Evolutionary conservation across 2,113 vertebrate species (phyloP).

Genomic region (Odontophorus gujanensis): DNA sequence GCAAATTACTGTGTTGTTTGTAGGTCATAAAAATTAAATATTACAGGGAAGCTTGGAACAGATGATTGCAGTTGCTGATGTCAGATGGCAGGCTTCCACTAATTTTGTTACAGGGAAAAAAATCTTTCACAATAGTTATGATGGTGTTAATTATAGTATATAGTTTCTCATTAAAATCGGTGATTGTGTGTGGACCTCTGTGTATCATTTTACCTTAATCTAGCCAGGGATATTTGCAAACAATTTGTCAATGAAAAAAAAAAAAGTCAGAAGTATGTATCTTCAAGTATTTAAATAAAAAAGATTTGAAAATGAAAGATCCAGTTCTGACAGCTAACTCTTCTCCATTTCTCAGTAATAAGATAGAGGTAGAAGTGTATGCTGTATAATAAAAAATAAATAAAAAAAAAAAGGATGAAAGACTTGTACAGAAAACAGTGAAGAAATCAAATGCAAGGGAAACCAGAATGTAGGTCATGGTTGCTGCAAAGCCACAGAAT

Average conservation of each 20-base stretch:
- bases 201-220: too few relatives aligned
- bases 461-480: not conserved
- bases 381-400: not conserved
- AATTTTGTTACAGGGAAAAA: not conserved
- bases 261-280: not conserved
- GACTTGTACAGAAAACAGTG: not conserved
- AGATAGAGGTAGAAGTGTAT: rapidly evolving
- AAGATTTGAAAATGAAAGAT: not conserved
- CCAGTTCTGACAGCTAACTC: not conserved
- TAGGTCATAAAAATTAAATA: not conserved
- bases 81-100: not conserved
- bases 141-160: not conserved
- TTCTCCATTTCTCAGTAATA: not conserved
- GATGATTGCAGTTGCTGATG: not conserved
- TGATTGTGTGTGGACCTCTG: too few relatives aligned
- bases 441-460: not conserved
- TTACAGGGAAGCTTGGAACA: not conserved
- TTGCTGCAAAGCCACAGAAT: not conserved
- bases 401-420: not conserved
- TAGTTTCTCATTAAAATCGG: too few relatives aligned
- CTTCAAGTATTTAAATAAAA: not conserved
- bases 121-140: not conserved
- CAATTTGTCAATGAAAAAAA: too few relatives aligned
- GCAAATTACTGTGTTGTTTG: not conserved
- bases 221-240: too few relatives aligned